These are phyloP conservation scores for Amblyornis subalaris DNA, from an alignment of 2,113 vertebrate genomes.

Conservation along the genomic window DNA sequence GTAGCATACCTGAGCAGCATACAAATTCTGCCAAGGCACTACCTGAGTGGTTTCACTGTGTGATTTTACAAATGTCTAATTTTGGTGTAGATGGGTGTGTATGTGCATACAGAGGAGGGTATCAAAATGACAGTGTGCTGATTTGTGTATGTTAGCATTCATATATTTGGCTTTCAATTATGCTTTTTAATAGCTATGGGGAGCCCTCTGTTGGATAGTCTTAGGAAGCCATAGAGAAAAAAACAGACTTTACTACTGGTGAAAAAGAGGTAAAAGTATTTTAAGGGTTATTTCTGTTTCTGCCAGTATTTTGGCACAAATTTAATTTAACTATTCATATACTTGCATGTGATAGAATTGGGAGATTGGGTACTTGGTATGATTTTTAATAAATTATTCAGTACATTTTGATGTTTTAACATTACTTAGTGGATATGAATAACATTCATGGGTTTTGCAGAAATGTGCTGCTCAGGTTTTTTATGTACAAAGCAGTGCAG, in stretches of 20 bases:
- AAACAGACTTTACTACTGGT: not conserved
- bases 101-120: not conserved
- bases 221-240: not conserved
- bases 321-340: not conserved
- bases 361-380: not conserved
- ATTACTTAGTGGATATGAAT: not conserved
- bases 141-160: not conserved
- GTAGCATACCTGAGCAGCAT: not conserved
- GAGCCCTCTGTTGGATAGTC: constrained; percentile 64
- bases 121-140: not conserved
- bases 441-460: not conserved
- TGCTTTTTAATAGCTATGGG: constrained; percentile 3
- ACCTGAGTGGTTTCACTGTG: not conserved
- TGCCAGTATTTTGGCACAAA: not conserved
- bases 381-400: constrained; percentile 7
- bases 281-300: not conserved
- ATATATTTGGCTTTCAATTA: not conserved
- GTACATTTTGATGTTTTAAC: not conserved
- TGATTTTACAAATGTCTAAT: not conserved
- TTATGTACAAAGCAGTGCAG: not conserved
- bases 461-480: not conserved
- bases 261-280: not conserved
- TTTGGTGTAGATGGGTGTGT: not conserved
- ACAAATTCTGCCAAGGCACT: not conserved
- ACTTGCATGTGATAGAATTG: not conserved